These are phyloP conservation scores for Chaunax sp. DNA, from an alignment of 2,797 vertebrate species.

Conservation along the genomic window DNA sequence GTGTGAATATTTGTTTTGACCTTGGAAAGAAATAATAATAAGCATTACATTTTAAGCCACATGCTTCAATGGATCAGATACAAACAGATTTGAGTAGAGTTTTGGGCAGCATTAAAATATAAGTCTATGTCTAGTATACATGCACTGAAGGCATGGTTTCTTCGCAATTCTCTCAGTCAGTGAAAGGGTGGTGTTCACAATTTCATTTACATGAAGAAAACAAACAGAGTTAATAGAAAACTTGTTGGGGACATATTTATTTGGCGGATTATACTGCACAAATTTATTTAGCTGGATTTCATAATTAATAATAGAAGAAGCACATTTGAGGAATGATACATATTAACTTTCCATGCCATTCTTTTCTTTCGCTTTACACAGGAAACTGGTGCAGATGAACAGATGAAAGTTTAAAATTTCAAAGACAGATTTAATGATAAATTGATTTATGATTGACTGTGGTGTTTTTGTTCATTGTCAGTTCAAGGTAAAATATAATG, in stretches of 20 bases:
- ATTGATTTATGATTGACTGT: not conserved
- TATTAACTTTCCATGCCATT: too few relatives aligned
- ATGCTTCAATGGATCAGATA: too few relatives aligned
- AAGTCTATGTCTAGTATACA: too few relatives aligned
- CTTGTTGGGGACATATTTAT: not conserved
- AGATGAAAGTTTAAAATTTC: too few relatives aligned
- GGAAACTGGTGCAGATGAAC: too few relatives aligned
- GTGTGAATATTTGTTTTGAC: too few relatives aligned
- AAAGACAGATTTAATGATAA: not conserved
- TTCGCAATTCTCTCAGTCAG: slow-evolving; percentile 7
- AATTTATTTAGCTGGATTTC: slow-evolving; percentile 8
- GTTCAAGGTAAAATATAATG: slow-evolving; percentile 13
- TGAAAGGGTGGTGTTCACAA: slow-evolving; percentile 1
- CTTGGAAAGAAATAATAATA: too few relatives aligned
- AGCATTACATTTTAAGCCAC: too few relatives aligned
- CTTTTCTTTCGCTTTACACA: too few relatives aligned
- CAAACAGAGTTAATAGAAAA: slow-evolving; percentile 26
- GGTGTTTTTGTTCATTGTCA: not conserved
- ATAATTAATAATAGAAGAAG: not conserved
- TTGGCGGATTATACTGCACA: not conserved
- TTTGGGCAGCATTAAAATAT: not conserved
- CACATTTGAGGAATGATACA: not conserved
- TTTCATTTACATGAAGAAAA: slow-evolving; percentile 33
- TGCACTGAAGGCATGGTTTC: not conserved
- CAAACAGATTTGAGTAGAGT: not conserved